These are phyloP conservation scores for Porites divaricata DNA, from an alignment of 92 coral and sea anemone genomes.

Conservation along the genomic window DNA sequence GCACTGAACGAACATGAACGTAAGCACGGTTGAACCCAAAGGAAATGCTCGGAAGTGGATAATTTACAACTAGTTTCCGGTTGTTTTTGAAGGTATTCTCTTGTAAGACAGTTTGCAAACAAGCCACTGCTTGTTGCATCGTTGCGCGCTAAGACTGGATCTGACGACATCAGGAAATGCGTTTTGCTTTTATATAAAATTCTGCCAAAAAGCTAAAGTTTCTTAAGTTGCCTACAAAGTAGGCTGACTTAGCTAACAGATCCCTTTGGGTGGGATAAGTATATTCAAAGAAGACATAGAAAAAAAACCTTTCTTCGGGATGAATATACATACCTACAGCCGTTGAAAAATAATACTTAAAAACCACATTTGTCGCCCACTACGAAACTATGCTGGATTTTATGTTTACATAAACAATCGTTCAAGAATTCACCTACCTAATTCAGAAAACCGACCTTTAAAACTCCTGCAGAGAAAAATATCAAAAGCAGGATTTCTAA, in stretches of 20 bases:
- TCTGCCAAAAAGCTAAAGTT: conserved; percentile 9
- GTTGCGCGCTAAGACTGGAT: neutral
- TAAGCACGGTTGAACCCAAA: conserved; percentile 18
- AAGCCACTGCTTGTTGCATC: neutral
- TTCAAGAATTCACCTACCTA: conserved; percentile 26
- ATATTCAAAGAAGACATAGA: neutral
- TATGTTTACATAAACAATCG: neutral
- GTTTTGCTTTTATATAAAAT: neutral
- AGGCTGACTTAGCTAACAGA: neutral
- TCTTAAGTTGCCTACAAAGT: neutral
- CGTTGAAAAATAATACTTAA: neutral
- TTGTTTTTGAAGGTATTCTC: conserved; percentile 21
- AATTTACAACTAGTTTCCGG: conserved; percentile 52
- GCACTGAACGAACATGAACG: neutral
- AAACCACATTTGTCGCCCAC: neutral
- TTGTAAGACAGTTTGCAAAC: conserved; percentile 1
- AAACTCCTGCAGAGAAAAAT: conserved; percentile 43
- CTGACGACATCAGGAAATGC: neutral
- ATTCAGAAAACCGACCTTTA: conserved; percentile 18
- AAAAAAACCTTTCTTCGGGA: neutral
- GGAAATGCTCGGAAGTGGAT: conserved; percentile 49
- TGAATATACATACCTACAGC: neutral
- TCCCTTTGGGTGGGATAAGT: neutral
- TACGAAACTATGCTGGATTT: neutral
- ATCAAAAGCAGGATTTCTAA: conserved; percentile 46